Evolutionary conservation across 2,797 vertebrate genomes (phyloP), one percentile per base, ranked within the genome.

Genomic region (Cossypha polioptera): DNA sequence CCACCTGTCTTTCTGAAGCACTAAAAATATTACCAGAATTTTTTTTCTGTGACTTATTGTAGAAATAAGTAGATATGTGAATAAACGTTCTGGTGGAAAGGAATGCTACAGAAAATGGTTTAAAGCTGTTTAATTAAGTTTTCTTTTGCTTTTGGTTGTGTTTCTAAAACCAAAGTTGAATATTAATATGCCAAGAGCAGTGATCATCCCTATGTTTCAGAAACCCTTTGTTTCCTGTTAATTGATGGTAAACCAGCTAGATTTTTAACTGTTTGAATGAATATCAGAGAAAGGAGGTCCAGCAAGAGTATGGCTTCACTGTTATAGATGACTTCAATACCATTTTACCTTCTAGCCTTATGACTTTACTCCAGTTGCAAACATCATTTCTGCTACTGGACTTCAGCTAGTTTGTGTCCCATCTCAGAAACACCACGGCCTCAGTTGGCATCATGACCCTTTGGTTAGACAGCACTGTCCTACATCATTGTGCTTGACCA

Each of bases 1-100:
- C 50, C 57, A 87, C 92, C 94, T 16, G 38, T 86, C 75, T 94
- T 96, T 96, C 66, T 75, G 57, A 86, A 86, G 47, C 86, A 77
- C 92, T 97, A 96, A 96, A 96, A 96, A 97, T 96, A 95, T 96
- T 95, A 95, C 43, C 59, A 92, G 66, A 40, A 12, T 38, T 94
- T 81, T 10, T 86, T 97, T 90, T 93, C 69, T 82, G 42, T 80
- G 57, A 72, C 62, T 96, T 97, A 75, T 95, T 96, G 85, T 68
- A 94, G 88, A 96, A 95, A 89, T 63, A 95, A 92, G 53, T 88
- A 90, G 77, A 85, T 93, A 78, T 57, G 53, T 92, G 86, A 96
- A 90, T 93, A 97, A 91, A 94, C 71, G 87, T 94, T 83, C 66
- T 83, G 36, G 50, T 95, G 85, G 51, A 96, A 94, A 95, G 24